Conservation (phyloP, 2,113 vertebrate genomes). For the Ifrita kowaldi region DNA sequence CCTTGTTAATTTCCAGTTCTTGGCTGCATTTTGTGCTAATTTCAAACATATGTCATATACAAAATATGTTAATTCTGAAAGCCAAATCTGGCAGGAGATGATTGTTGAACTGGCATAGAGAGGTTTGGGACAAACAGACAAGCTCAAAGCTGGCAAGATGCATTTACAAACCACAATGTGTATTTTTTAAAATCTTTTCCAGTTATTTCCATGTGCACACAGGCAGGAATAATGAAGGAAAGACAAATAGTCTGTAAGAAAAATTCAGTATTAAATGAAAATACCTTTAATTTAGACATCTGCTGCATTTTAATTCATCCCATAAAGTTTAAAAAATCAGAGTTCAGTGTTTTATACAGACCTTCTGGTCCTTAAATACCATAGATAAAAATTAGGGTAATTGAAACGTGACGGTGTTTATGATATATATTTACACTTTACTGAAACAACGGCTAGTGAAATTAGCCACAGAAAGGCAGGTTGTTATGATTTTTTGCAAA, state of each 20-base stretch:
- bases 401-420: background rate
- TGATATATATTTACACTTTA: background rate
- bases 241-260: background rate
- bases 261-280: constrained; percentile 18
- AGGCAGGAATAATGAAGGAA: background rate
- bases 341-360: background rate
- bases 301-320: background rate
- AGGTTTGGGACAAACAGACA: constrained; percentile 60
- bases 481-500: background rate
- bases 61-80: constrained; percentile 74
- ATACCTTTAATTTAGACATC: background rate
- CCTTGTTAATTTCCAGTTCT: constrained; percentile 68
- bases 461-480: background rate
- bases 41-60: constrained; percentile 72
- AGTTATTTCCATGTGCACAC: background rate
- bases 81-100: constrained; percentile 64
- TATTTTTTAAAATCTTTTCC: constrained; percentile 23
- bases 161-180: background rate
- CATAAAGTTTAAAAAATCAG: background rate
- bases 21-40: constrained; percentile 71
- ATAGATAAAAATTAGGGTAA: background rate
- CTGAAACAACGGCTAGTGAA: background rate
- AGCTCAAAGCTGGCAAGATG: constrained; percentile 43
- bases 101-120: constrained; percentile 48
- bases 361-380: background rate